phyloP scores from a whole-genome alignment of 2,888 invertebrate genomes.

The Liopterus haemorrhoidalis region DNA sequence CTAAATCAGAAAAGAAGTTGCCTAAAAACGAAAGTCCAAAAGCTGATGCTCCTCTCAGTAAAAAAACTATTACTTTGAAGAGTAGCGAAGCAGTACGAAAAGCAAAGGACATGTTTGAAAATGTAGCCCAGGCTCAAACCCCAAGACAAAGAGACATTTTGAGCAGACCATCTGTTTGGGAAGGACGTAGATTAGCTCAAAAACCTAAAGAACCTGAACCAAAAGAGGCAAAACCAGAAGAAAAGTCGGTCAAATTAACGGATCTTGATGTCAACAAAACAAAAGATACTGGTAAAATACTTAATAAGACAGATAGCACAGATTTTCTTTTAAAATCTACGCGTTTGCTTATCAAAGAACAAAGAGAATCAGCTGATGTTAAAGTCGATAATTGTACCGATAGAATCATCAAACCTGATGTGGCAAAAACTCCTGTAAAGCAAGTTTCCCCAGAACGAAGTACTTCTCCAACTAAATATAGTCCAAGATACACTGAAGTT shows the following conservation, averaged over 20 bases:
- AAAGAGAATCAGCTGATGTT: not conserved
- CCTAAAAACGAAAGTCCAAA: constrained; percentile 33
- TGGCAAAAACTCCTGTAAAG: not conserved
- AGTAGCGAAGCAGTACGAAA: constrained; percentile 62
- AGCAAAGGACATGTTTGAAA: constrained; percentile 67
- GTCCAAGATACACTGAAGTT: constrained; percentile 11
- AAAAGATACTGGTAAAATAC: constrained; percentile 11
- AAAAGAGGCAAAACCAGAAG: constrained; percentile 19
- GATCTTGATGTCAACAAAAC: constrained; percentile 50
- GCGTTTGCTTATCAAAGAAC: constrained; percentile 28
- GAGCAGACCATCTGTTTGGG: constrained; percentile 49
- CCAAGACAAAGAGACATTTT: constrained; percentile 48
- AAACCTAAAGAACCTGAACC: constrained; percentile 25
- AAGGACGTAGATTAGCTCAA: constrained; percentile 37
- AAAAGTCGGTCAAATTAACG: constrained; percentile 43
- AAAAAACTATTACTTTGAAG: constrained; percentile 42
- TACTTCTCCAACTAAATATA: constrained; percentile 26
- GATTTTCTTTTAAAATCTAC: constrained; percentile 31
- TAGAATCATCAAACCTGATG: constrained; percentile 16
- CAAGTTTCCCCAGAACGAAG: constrained; percentile 22
- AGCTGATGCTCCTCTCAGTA: constrained; percentile 9
- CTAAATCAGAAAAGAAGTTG: not conserved
- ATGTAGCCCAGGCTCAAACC: constrained; percentile 45
- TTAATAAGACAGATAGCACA: constrained; percentile 30
- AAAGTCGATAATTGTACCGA: not conserved